These are phyloP conservation scores for Clarias magur DNA, from an alignment of 2,113 vertebrate species.

Conservation along the genomic window DNA sequence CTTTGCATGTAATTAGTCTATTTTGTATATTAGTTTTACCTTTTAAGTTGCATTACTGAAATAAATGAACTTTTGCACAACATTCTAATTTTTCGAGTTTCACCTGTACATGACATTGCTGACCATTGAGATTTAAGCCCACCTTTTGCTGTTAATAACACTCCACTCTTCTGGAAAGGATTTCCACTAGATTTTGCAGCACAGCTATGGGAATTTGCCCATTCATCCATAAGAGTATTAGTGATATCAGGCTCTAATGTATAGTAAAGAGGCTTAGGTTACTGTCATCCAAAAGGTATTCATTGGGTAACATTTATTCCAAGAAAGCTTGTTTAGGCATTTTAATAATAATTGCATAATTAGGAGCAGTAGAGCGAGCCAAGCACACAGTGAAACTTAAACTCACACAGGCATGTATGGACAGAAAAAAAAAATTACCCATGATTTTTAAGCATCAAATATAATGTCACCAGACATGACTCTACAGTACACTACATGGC, in stretches of 20 bases:
- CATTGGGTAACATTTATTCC: neutral
- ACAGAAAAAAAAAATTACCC: neutral
- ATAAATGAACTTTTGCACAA: too few relatives aligned
- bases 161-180: neutral
- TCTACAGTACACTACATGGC: neutral
- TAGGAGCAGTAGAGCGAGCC: neutral
- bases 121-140: too few relatives aligned
- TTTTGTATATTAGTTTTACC: too few relatives aligned
- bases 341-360: conserved; percentile 35
- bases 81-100: too few relatives aligned
- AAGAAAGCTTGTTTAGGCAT: neutral
- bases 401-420: neutral
- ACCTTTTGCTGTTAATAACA: neutral
- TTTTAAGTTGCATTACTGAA: too few relatives aligned
- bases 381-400: neutral
- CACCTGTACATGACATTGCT: too few relatives aligned
- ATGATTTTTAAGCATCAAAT: neutral
- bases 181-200: neutral
- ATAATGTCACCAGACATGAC: neutral
- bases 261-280: neutral
- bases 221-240: neutral
- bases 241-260: neutral
- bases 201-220: neutral
- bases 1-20: too few relatives aligned
- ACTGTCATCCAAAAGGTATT: neutral